Evolutionary conservation across 2,113 vertebrate genomes (phyloP).

Genomic region (Sinocyclocheilus rhinocerous): DNA sequence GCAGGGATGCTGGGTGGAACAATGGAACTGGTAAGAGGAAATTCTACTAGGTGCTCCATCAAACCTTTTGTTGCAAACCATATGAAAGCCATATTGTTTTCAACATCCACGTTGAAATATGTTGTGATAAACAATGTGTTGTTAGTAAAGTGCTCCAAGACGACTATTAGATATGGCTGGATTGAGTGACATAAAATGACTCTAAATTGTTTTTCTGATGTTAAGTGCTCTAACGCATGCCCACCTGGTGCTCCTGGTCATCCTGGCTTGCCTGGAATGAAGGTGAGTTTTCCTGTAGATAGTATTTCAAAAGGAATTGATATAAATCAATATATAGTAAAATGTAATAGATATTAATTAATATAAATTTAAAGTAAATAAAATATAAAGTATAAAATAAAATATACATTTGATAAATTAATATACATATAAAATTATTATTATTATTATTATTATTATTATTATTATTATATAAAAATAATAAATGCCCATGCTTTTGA

Average conservation of each 20-base stretch:
- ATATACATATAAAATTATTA: no score
- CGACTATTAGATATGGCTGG: not conserved
- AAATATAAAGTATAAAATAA: no score
- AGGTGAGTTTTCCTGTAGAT: constrained; percentile 76
- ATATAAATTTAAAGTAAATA: not conserved
- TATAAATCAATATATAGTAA: not conserved
- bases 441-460: no score
- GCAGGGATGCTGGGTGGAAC: constrained; percentile 69
- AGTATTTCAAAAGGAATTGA: not conserved
- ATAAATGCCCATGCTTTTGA: not conserved
- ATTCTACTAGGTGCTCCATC: not conserved
- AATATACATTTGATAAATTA: not conserved
- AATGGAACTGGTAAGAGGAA: constrained; percentile 72
- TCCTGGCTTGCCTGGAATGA: constrained; percentile 94
- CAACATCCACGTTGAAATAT: not conserved
- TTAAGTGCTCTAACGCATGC: constrained; percentile 91
- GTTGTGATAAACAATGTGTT: not conserved
- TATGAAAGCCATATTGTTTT: not conserved
- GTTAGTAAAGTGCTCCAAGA: not conserved
- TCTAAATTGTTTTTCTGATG: constrained; percentile 45
- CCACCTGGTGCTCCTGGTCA: constrained; percentile 86
- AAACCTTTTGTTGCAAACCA: not conserved
- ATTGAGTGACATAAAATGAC: not conserved
- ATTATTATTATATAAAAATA: no score
- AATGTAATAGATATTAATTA: not conserved